These are phyloP conservation scores for Gallirallus australis DNA, from an alignment of 2,797 vertebrate species.

Conservation along the genomic window DNA sequence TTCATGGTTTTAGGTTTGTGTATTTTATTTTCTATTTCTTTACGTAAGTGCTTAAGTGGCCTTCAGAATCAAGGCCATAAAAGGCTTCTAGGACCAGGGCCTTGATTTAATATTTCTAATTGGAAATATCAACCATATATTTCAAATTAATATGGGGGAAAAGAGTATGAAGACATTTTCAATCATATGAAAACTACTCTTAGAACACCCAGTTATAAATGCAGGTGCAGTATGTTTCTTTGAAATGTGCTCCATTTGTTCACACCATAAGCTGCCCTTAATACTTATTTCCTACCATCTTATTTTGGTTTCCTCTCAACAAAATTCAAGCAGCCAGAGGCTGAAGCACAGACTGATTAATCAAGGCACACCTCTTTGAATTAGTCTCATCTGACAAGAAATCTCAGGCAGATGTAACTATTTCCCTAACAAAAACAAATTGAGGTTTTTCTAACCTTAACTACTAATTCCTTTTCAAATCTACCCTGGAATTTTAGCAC, in stretches of 20 bases:
- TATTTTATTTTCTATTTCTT: neutral
- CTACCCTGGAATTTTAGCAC: neutral
- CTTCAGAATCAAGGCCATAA: neutral
- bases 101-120: neutral
- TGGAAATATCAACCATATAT: neutral
- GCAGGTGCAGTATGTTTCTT: neutral
- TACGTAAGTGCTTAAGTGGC: neutral
- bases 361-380: neutral
- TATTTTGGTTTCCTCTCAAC: neutral
- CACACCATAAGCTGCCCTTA: neutral
- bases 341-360: neutral
- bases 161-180: neutral
- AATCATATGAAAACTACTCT: neutral
- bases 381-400: conserved; percentile 13
- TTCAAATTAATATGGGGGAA: neutral
- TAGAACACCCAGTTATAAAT: neutral
- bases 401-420: neutral
- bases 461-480: neutral
- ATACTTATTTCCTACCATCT: neutral
- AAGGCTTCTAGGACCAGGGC: neutral
- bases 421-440: neutral
- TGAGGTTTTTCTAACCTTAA: neutral
- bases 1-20: neutral
- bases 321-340: neutral
- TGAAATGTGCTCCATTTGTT: neutral